Evolutionary conservation across 1,140 invertebrate genomes (phyloP), one percentile per base, ranked within the genome.

Genomic region (Aplysia californica): DNA sequence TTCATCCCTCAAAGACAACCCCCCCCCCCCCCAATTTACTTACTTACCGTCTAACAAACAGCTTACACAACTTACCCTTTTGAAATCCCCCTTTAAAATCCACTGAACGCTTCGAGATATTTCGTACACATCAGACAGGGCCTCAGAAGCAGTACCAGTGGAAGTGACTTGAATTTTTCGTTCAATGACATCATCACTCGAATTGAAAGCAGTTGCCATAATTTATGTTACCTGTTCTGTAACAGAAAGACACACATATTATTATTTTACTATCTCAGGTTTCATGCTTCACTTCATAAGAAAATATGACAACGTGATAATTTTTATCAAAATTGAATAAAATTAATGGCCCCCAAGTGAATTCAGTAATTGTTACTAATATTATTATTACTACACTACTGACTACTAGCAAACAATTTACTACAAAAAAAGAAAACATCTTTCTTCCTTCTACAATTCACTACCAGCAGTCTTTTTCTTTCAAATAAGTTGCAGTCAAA

Each of bases 31-130:
- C 26, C 39, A 20, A 18, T 36, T 20, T 18, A 10, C 4, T 4
- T 21, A n/a, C 3, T 3, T 66, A 23, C 18, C 1, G 21, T 74
- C 2, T 4, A 21, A 4, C n/a, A 23, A 3, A 61, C n/a, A 29
- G 21, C 31, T 59, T 6, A 65, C 29, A 61, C 20, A 64, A 26
- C 41, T 87, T 90, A 95, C 95, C 89, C 92, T 94, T 85, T 92
- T 86, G 83, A 92, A 93, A 72, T 91, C 88, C 87, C 93, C 92
- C 38, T 91, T 87, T 81, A 90, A 86, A 66, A 96, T 94, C 95
- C 95, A 96, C 67, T 91, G 81, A 31, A 87, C 80, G 90, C 93
- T 93, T 66, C 89, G 89, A 69, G 91, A 83, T 41, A 92, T 82
- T 84, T 93, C 92, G 77, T 91, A 92, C 21, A 84, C 78, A 38